Evolutionary conservation across 2,113 vertebrate genomes (phyloP), one percentile per base, ranked within the genome.

Genomic region (Pyrgilauda ruficollis): DNA sequence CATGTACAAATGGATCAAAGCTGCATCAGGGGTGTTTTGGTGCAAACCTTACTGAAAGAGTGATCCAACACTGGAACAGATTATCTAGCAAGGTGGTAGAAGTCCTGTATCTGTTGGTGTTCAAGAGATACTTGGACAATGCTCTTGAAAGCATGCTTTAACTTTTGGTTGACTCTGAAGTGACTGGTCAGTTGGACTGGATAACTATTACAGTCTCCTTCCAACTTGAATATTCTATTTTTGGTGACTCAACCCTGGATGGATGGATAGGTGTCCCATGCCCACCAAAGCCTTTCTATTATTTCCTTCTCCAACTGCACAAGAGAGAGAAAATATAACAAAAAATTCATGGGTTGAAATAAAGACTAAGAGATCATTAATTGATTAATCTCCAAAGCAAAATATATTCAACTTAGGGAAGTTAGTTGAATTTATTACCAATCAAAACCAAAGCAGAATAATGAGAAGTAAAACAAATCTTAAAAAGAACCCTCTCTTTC

Each of bases 1-100:
- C 0, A 1, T 0, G 1, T 12, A 11, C 63, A 17, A 70, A 87
- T 33, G 18, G 44, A 10, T n/a, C 64, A 63, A n/a, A 68, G 14
- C 3, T 73, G 37, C 5, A 9, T 6, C 6, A 62, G 12, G 7
- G 7, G 7, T 33, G 26, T 8, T 77, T 89, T 31, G 55, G 27
- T 30, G 15, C 21, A 11, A 23, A 64, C 7, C 49, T n/a, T 61
- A n/a, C 12, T 3, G 5, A 64, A 26, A 59, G 7, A 0, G 2
- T 44, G 8, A 35, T 28, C 23, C 52, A 47, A 63, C 53, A 15
- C 12, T 58, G 23, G 5, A 58, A 39, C 9, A 64, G 23, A 58
- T 3, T 28, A 9, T 35, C 31, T 35, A 30, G 15, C n/a, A 28
- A 84, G 16, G 10, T 31, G 33, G 13, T 53, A 1, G 0, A 26